These are phyloP conservation scores for Hestina assimilis DNA, from an alignment of 1,140 invertebrate genomes.

Conservation along the genomic window DNA sequence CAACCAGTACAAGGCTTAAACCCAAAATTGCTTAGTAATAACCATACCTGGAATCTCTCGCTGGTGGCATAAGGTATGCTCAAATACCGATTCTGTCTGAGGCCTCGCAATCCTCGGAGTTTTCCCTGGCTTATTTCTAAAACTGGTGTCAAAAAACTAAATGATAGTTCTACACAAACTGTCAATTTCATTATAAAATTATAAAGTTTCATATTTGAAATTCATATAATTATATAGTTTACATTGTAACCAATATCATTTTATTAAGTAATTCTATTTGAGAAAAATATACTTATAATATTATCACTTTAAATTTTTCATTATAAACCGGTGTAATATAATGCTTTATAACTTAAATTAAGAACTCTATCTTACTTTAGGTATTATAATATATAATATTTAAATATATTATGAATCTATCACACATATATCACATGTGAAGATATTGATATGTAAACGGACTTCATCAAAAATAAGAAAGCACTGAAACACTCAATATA, in stretches of 20 bases:
- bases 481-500: too few relatives aligned
- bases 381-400: too few relatives aligned
- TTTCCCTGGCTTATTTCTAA: constrained; percentile 39
- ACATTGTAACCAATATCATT: too few relatives aligned
- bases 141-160: constrained; percentile 30
- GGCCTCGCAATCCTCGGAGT: constrained; percentile 40
- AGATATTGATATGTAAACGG: too few relatives aligned
- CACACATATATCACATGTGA: too few relatives aligned
- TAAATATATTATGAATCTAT: background rate
- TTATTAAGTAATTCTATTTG: too few relatives aligned
- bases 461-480: too few relatives aligned
- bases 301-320: too few relatives aligned
- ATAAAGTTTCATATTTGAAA: background rate
- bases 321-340: too few relatives aligned
- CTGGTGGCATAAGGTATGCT: constrained; percentile 51
- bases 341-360: background rate
- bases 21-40: background rate
- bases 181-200: background rate
- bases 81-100: constrained; percentile 46
- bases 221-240: background rate
- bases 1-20: background rate
- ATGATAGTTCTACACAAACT: background rate
- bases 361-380: too few relatives aligned
- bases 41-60: constrained; percentile 52
- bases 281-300: too few relatives aligned